Evolutionary conservation across 2,888 invertebrate species (phyloP).

Genomic region (Sinohyriopsis cumingii): DNA sequence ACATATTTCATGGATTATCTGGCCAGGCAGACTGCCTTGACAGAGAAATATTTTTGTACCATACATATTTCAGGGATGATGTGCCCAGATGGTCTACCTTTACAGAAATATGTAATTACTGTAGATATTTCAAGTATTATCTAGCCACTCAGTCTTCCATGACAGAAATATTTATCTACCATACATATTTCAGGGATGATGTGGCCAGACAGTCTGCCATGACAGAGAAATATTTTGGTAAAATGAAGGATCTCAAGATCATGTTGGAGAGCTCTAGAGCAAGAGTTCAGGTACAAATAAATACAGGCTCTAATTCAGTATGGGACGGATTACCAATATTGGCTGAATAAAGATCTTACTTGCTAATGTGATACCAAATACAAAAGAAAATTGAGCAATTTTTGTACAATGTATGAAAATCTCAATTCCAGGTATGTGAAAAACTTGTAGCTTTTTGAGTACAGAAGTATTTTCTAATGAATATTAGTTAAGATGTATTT

Average conservation of each 20-base stretch:
- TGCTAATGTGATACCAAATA: not conserved
- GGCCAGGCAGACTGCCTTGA: not conserved
- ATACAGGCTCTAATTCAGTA: not conserved
- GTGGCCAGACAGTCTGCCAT: conserved; percentile 40
- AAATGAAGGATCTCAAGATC: conserved; percentile 61
- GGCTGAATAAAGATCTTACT: not conserved
- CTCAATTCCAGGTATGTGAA: too few species aligned
- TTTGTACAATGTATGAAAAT: too few species aligned
- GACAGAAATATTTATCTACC: not conserved
- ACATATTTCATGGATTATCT: too few species aligned
- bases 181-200: conserved; percentile 47
- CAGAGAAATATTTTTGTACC: not conserved
- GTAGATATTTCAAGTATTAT: too few species aligned
- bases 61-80: conserved; percentile 46
- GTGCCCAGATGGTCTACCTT: conserved; percentile 1
- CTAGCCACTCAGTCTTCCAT: not conserved
- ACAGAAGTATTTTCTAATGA: too few species aligned
- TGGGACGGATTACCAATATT: not conserved
- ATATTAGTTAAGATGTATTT: too few species aligned
- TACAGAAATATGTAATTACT: too few species aligned
- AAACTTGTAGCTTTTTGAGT: too few species aligned
- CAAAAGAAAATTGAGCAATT: not conserved
- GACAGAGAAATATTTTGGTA: conserved; percentile 47
- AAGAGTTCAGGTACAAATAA: conserved; percentile 49
- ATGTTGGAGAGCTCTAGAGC: conserved; percentile 61